These are phyloP conservation scores for Ptilodon capucinus DNA, from an alignment of 2,888 invertebrate species.

Conservation along the genomic window DNA sequence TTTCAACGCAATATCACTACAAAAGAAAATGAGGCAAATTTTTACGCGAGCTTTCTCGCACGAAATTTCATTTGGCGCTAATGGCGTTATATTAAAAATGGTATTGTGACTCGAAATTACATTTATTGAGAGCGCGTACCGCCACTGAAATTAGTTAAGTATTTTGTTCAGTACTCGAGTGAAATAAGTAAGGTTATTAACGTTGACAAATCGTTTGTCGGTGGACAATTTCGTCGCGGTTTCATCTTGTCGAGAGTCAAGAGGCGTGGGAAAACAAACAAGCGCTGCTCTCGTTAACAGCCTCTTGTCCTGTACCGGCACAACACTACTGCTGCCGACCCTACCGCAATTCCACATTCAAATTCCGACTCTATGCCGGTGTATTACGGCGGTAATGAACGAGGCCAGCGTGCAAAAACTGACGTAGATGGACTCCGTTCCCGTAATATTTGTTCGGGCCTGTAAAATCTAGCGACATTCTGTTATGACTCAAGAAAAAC, in stretches of 20 bases:
- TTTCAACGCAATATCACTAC: conserved; percentile 15
- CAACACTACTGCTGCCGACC: conserved; percentile 45
- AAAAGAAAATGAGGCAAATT: conserved; percentile 19
- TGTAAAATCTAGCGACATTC: conserved; percentile 43
- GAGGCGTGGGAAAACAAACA: conserved; percentile 75
- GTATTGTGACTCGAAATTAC: conserved; percentile 9
- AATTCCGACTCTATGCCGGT: conserved; percentile 29
- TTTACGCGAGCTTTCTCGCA: conserved; percentile 9
- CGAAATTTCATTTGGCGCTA: conserved; percentile 13
- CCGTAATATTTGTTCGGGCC: conserved; percentile 43
- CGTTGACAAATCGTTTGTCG: conserved; percentile 40
- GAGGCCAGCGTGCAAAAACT: not conserved
- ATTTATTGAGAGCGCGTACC: conserved; percentile 6
- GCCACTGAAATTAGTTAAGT: conserved; percentile 1
- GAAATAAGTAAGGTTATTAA: conserved; percentile 17
- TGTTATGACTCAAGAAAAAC: conserved; percentile 40
- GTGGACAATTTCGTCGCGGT: conserved; percentile 48
- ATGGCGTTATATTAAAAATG: conserved; percentile 18
- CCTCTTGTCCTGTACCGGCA: conserved; percentile 54
- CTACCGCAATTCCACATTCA: conserved; percentile 32
- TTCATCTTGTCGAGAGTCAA: conserved; percentile 49
- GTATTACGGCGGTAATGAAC: not conserved
- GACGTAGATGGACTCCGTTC: conserved; percentile 15
- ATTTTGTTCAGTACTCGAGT: not conserved
- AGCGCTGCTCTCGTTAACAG: conserved; percentile 61